phyloP scores from a whole-genome alignment of 2,113 vertebrate species.

The Dicerorhinus sumatrensis region DNA sequence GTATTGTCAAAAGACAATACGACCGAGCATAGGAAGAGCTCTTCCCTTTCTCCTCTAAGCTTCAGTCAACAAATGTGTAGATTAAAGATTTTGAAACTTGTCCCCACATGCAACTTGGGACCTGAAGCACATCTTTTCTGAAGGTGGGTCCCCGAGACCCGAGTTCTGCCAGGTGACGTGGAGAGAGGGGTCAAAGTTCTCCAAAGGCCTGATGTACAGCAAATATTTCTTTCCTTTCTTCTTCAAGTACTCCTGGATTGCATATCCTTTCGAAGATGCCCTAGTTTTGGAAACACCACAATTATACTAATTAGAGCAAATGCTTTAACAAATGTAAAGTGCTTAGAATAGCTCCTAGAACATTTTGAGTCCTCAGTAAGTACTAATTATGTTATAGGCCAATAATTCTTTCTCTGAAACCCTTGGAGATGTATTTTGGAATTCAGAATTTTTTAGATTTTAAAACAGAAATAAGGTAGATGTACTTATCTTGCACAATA shows the following conservation, averaged over 20 bases:
- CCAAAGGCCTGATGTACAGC: neutral
- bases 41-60: neutral
- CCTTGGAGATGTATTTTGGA: neutral
- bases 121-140: neutral
- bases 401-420: neutral
- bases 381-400: neutral
- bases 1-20: neutral
- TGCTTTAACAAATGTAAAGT: neutral
- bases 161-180: neutral
- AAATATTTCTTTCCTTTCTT: neutral
- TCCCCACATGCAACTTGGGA: neutral
- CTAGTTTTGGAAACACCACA: slow-evolving; percentile 35
- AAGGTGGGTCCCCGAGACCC: neutral
- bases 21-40: neutral
- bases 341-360: slow-evolving; percentile 2
- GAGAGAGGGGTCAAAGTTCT: neutral
- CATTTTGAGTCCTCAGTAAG: neutral
- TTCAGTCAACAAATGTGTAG: neutral
- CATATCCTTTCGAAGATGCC: neutral
- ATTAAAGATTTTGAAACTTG: neutral
- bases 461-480: slow-evolving; percentile 42
- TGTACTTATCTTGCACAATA: neutral
- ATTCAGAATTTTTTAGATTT: slow-evolving; percentile 56
- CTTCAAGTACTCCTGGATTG: neutral
- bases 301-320: slow-evolving; percentile 36